Base-by-base conservation (phyloP, 1,140 invertebrate genomes). In the Zaprionus africanus region DNA sequence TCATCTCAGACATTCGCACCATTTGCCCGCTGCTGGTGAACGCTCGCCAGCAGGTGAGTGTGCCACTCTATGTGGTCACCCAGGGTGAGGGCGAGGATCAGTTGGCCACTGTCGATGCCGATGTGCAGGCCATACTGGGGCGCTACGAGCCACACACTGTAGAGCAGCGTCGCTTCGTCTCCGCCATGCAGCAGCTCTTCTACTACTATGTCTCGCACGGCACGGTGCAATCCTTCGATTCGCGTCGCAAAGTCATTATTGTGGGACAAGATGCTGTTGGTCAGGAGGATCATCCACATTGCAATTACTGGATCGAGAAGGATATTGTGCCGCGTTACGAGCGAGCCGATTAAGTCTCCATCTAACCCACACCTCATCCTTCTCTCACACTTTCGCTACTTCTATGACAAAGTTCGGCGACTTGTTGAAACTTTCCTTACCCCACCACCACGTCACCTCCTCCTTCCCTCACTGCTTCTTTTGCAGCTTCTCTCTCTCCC, bases 111-210 rank as follows among this genome's bases (percentile, higher is more conserved):
- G 94, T 94, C 1, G 95, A 95, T 78, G 94, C 94, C 9, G 96
- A 97, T 84, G 94, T 97, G 0, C 95, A 95, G 54, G 96, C 96
- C 1, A 97, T 98, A 75, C 93, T 97, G 5, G 96, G 96, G 0
- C 94, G 95, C 15, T 96, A 96, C 69, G 94, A 95, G 57, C 94
- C 95, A 0, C 95, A 94, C 62, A 95, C 94, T 17, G 95, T 95
- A 0, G 95, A 96, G 77, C 95, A 97, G 81, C 94, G 95, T 56
- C 93, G 95, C 24, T 97, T 96, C 74, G 94, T 96, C 38, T 95
- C 95, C 1, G 96, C 96, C 3, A 97, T 97, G 93, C 96, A 97
- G 83, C 95, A 96, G 61, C 90, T 97, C 1, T 98, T 98, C 90
- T 97, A 97, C 82, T 95, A 96, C 74, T 97, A 95, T 77, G 96